phyloP scores from a whole-genome alignment of 2,797 vertebrate genomes.

The Sardinella longiceps region DNA sequence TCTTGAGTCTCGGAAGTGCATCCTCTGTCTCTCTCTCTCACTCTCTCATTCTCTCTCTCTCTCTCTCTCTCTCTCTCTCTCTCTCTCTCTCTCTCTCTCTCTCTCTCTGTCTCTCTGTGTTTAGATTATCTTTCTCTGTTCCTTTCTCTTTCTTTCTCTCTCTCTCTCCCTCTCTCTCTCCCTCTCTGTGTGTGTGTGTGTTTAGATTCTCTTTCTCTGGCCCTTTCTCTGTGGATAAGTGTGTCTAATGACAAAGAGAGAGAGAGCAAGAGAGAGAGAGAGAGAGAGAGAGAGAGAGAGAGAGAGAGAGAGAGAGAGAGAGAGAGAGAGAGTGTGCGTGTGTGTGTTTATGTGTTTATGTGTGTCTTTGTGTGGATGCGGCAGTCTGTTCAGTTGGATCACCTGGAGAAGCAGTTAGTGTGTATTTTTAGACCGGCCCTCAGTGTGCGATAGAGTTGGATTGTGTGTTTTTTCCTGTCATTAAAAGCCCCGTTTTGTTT shows the following conservation, averaged over 20 bases:
- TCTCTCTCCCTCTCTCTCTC: not conserved
- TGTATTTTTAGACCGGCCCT: conserved; percentile 38
- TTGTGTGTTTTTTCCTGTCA: not conserved
- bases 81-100: not conserved
- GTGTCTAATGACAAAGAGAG: not conserved
- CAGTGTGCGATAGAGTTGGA: conserved; percentile 15
- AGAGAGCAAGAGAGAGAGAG: not conserved
- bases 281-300: not conserved
- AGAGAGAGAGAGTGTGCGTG: not conserved
- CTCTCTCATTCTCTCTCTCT: too few species aligned
- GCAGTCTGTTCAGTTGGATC: conserved; percentile 3
- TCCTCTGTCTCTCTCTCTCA: too few species aligned
- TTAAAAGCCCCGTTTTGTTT: conserved; percentile 30
- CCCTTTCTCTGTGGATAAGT: not conserved
- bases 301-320: not conserved
- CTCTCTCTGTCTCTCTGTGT: not conserved
- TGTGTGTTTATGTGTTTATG: not conserved
- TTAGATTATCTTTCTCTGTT: too few species aligned
- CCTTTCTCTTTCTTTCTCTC: too few species aligned
- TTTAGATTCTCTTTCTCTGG: not conserved
- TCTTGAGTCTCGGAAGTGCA: not conserved
- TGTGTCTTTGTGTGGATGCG: not conserved
- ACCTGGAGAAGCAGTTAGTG: conserved; percentile 41
- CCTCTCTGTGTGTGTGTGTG: not conserved
- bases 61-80: not conserved